Conservation (phyloP, 1,140 invertebrate species). For the Psix sp. region DNA sequence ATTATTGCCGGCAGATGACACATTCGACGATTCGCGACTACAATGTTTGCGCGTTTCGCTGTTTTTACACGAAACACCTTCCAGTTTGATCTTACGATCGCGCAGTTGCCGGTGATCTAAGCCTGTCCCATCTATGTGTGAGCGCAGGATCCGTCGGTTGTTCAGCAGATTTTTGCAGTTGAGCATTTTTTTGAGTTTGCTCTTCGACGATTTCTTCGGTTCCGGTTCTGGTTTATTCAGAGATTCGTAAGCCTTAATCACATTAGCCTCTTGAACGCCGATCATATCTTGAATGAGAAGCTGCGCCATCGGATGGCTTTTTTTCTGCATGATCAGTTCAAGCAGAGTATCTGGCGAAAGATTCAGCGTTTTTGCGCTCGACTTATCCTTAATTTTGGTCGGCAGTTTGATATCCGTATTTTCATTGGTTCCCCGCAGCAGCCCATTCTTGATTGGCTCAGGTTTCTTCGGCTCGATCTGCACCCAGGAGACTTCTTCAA, state of each 20-base stretch:
- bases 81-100: conserved; percentile 19
- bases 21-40: conserved; percentile 15
- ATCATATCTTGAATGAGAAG: conserved; percentile 72
- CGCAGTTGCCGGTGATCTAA: conserved; percentile 32
- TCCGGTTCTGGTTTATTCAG: conserved; percentile 29
- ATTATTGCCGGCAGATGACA: too few species aligned
- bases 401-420: conserved; percentile 38
- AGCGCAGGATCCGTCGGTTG: conserved; percentile 27
- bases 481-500: background rate
- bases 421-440: background rate
- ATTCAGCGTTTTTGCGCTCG: conserved; percentile 36
- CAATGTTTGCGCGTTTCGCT: conserved; percentile 21
- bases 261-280: conserved; percentile 64
- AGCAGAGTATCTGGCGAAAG: conserved; percentile 70
- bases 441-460: background rate
- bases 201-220: conserved; percentile 6
- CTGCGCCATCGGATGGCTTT: conserved; percentile 70
- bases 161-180: conserved; percentile 28
- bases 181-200: background rate
- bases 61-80: background rate
- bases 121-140: conserved; percentile 3
- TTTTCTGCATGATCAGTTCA: conserved; percentile 67
- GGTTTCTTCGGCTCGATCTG: background rate
- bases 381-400: background rate
- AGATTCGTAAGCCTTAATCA: conserved; percentile 60